Conservation (phyloP, 2,113 vertebrate species). For the Nothoprocta perdicaria region DNA sequence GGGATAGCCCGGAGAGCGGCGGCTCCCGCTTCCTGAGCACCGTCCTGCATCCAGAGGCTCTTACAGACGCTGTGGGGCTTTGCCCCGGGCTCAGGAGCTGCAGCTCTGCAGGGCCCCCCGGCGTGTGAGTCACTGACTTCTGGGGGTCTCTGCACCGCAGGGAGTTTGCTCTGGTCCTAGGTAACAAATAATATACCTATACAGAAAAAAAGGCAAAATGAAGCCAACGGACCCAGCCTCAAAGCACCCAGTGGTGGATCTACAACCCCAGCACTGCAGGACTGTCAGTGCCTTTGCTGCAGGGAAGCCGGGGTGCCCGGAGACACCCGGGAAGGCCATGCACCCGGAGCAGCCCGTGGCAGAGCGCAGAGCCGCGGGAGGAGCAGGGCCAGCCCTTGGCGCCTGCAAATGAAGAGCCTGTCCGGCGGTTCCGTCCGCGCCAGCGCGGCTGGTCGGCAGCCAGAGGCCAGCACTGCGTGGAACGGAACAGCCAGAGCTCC, state of each 20-base stretch:
- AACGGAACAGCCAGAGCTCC: too few species aligned
- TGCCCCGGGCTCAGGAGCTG: background rate
- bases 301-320: too few species aligned
- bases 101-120: background rate
- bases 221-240: background rate
- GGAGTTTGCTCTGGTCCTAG: rapidly evolving
- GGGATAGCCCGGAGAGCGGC: background rate
- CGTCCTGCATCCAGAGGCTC: background rate
- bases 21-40: rapidly evolving
- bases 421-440: too few species aligned
- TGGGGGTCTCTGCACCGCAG: rapidly evolving
- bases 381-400: too few species aligned
- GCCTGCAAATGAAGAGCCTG: too few species aligned
- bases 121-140: background rate
- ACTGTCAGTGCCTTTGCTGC: too few species aligned
- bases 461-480: too few species aligned
- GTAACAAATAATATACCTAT: background rate
- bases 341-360: too few species aligned
- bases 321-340: too few species aligned
- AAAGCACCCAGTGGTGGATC: background rate
- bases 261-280: background rate
- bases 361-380: too few species aligned
- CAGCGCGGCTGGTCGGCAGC: too few species aligned
- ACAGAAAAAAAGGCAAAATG: background rate
- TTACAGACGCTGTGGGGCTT: background rate